Evolutionary conservation across 2,888 invertebrate species (phyloP), one percentile per base, ranked within the genome.

Genomic region (Aphrophora alni): DNA sequence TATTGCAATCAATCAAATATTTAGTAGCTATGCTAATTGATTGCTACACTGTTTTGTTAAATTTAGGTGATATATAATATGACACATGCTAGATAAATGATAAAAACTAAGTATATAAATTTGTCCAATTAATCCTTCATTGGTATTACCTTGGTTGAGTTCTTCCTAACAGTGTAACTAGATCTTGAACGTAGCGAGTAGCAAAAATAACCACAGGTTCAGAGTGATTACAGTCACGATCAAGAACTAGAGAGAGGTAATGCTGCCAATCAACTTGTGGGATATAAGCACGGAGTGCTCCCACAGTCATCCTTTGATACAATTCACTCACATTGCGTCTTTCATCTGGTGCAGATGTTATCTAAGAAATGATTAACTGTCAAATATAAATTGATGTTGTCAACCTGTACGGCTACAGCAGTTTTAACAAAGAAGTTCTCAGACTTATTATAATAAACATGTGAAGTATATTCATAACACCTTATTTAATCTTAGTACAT

Each of bases 261-360:
- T 90, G 88, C 44, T 90, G 89, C 95, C 95, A 96, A 84, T 93
- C 91, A 27, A 95, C 92, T 86, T 94, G 90, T 0, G 95, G 95
- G 21, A 95, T 92, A 78, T 91, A 86, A 0, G 89, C 86, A 77
- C 92, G 91, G 78, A 98, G 88, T 83, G 95, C 92, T 0, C 89
- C 89, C 0, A 98, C 88, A 0, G 93, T 92, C 91, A 97, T 93
- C 83, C 95, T 92, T 70, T 93, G 92, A 87, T 98, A 97, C 14
- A 97, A 89, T 85, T 95, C 94, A 0, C 96, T 94, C 0, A 97
- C 94, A 87, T 97, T 97, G 38, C 94, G 91, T 80, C 95, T 91
- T 84, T 95, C 94, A 86, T 95, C 94, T 1, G 94, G 92, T 0
- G 96, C 93, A 33, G 93, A 93, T 33, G 95, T 95, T 81, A 96